phyloP scores from a whole-genome alignment of 2,888 invertebrate genomes.

The Coelinius sp. region DNA sequence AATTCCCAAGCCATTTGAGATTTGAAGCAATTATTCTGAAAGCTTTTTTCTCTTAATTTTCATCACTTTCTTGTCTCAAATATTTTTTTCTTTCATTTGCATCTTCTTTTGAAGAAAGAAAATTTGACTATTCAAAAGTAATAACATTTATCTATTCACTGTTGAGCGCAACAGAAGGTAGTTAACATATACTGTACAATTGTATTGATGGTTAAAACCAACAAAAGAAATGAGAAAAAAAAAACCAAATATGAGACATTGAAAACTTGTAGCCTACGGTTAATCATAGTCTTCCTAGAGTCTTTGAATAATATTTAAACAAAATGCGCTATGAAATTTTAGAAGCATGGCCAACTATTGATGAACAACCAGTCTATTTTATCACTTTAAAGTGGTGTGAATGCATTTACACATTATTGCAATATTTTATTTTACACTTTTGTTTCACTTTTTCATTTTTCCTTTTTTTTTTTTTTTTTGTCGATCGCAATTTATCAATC shows the following conservation, averaged over 20 bases:
- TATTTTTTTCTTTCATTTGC: neutral
- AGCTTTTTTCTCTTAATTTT: neutral
- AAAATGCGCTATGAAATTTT: slow-evolving; percentile 36
- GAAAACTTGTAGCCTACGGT: slow-evolving; percentile 66
- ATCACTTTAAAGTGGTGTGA: slow-evolving; percentile 22
- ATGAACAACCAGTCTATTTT: slow-evolving; percentile 21
- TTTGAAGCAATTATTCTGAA: slow-evolving; percentile 3
- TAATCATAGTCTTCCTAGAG: slow-evolving; percentile 71
- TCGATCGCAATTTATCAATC: slow-evolving; percentile 35
- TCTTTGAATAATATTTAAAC: slow-evolving; percentile 54
- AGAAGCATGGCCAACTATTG: slow-evolving; percentile 52
- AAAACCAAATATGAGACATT: slow-evolving; percentile 47
- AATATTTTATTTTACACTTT: slow-evolving; percentile 43
- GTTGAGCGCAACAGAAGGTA: slow-evolving; percentile 7
- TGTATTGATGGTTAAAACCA: slow-evolving; percentile 49
- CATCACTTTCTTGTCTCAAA: neutral
- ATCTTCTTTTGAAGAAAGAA: neutral
- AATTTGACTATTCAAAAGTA: neutral
- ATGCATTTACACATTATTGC: slow-evolving; percentile 36
- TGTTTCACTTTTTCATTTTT: slow-evolving; percentile 51
- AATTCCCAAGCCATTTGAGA: neutral
- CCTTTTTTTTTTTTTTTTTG: slow-evolving; percentile 55
- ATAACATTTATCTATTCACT: neutral
- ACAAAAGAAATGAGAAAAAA: slow-evolving; percentile 13
- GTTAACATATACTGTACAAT: slow-evolving; percentile 34